Conservation (phyloP, 2,888 invertebrate genomes). For the Acleris emargana region DNA sequence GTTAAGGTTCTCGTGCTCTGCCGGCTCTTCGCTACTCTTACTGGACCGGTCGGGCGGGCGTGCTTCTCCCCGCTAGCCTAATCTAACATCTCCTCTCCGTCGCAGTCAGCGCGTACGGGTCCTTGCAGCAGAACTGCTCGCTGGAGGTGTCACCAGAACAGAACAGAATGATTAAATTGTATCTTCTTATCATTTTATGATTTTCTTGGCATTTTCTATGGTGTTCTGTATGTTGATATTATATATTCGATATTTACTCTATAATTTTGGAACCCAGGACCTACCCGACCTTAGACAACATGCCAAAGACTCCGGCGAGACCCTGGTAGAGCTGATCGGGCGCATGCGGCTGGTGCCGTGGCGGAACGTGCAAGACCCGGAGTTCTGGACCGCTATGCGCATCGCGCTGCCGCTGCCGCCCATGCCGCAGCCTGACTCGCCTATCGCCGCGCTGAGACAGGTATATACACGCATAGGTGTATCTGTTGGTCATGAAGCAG, state of each 20-base stretch:
- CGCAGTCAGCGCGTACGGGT: too few relatives aligned
- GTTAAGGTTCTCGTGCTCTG: too few relatives aligned
- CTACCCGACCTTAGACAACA: conserved; percentile 79
- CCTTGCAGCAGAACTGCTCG: too few relatives aligned
- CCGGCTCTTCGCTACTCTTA: too few relatives aligned
- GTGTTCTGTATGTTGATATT: too few relatives aligned
- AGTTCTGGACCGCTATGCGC: conserved; percentile 87
- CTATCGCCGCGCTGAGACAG: background rate
- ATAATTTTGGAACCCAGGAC: conserved; percentile 71
- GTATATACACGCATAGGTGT: background rate
- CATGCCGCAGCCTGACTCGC: conserved; percentile 45
- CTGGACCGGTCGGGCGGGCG: too few relatives aligned
- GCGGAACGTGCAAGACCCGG: conserved; percentile 80
- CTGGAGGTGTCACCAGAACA: too few relatives aligned
- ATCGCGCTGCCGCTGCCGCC: conserved; percentile 85
- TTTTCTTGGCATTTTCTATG: background rate
- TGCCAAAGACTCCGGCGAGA: conserved; percentile 81
- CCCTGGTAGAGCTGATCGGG: conserved; percentile 71
- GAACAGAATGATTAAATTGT: too few relatives aligned
- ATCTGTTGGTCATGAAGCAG: too few relatives aligned
- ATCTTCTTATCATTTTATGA: background rate
- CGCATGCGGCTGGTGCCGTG: conserved; percentile 79
- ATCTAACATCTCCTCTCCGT: too few relatives aligned
- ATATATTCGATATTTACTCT: too few relatives aligned
- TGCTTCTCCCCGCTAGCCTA: too few relatives aligned